Evolutionary conservation across 2,888 invertebrate species (phyloP).

Genomic region (Dinocampus coccinellae): DNA sequence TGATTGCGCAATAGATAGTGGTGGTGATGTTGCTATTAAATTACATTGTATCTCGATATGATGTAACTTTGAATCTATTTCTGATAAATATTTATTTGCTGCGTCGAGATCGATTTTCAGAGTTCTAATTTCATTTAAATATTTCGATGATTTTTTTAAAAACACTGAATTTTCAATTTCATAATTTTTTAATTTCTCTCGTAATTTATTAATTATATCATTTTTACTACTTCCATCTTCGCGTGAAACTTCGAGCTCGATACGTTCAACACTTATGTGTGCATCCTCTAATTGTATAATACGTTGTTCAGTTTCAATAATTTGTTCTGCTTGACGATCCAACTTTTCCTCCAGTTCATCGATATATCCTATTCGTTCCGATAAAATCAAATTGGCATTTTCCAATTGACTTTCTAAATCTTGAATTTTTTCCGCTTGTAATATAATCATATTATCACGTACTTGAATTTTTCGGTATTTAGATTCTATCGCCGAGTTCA

Average conservation of each 20-base stretch:
- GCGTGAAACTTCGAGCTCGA: neutral
- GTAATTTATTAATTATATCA: conserved; percentile 43
- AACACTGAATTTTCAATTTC: neutral
- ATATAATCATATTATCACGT: conserved; percentile 21
- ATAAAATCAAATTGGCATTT: conserved; percentile 37
- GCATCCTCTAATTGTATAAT: conserved; percentile 1
- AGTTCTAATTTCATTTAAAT: neutral
- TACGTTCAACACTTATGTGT: neutral
- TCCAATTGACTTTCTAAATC: conserved; percentile 58
- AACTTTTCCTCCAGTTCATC: conserved; percentile 53
- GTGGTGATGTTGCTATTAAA: neutral
- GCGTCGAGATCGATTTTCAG: neutral
- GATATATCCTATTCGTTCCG: neutral
- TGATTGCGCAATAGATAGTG: neutral
- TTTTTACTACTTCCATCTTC: conserved; percentile 21
- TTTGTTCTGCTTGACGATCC: conserved; percentile 31
- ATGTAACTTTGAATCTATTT: neutral
- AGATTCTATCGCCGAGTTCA: conserved; percentile 50
- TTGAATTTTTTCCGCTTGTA: conserved; percentile 33
- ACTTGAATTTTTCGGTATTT: conserved; percentile 43
- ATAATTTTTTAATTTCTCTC: conserved; percentile 51
- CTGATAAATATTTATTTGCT: neutral
- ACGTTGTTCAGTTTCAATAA: neutral
- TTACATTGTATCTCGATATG: neutral
- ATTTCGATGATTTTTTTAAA: neutral